Percentiles rank a stretch among this genome's conserved stretches.
These are phyloP conservation scores for Lichenostomus cassidix DNA, from an alignment of 2,113 vertebrate genomes.

Conservation along the genomic window DNA sequence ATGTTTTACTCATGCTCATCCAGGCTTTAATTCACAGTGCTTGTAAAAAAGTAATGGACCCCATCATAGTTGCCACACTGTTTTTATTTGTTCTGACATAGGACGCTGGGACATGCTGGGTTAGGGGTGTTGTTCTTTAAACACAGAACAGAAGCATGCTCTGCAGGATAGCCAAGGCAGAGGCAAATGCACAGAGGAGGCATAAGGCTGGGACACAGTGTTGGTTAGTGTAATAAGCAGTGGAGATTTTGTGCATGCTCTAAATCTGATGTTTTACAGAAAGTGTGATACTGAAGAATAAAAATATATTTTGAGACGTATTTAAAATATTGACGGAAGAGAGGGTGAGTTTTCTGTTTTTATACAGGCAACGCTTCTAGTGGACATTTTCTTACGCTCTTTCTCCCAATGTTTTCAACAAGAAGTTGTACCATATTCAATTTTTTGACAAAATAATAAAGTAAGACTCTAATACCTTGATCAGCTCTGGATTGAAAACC, in stretches of 20 bases:
- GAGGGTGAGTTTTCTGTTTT: background rate
- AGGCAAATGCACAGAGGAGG: background rate
- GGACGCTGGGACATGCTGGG: fast-evolving
- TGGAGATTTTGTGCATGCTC: background rate
- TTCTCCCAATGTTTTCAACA: background rate
- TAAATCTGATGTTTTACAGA: background rate
- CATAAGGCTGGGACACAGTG: background rate
- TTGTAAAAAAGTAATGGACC: background rate
- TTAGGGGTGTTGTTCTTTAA: background rate
- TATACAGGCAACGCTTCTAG: background rate
- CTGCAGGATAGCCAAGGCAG: background rate
- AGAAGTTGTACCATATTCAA: background rate
- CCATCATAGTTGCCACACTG: background rate
- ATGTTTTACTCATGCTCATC: background rate
- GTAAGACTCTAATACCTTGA: background rate
- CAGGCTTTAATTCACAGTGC: background rate
- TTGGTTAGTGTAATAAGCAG: background rate
- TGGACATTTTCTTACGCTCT: background rate
- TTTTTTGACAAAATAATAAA: background rate
- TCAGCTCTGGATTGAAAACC: background rate
- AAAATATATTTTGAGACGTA: background rate
- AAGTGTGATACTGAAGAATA: background rate
- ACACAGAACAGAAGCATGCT: background rate
- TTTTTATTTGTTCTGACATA: background rate
- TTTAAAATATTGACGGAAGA: background rate